Conservation (phyloP, 2,797 vertebrate genomes). For the Tolypeutes matacus region DNA sequence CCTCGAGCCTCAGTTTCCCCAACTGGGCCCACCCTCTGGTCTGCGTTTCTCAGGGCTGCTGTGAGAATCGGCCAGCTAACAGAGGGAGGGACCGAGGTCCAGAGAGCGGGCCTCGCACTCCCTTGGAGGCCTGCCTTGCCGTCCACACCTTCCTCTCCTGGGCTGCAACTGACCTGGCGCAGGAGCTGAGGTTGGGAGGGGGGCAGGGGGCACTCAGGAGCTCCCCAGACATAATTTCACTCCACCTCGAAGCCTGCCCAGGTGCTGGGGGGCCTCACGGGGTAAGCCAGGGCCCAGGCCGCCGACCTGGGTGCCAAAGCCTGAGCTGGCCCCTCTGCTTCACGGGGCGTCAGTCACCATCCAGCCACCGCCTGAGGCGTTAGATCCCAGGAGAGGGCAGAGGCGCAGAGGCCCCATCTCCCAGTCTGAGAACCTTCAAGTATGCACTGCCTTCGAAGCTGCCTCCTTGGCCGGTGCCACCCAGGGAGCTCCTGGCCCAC, state of each 20-base stretch:
- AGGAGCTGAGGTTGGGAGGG: background rate
- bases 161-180: background rate
- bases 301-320: fast-evolving
- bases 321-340: background rate
- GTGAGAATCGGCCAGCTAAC: background rate
- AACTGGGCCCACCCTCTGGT: background rate
- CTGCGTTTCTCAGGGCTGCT: background rate
- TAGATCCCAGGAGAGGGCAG: background rate
- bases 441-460: background rate
- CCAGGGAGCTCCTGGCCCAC: background rate
- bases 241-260: fast-evolving
- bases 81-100: too few species aligned
- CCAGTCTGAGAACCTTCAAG: background rate
- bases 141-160: fast-evolving
- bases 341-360: fast-evolving
- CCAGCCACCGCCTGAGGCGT: background rate
- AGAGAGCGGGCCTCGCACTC: background rate
- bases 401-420: background rate
- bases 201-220: background rate
- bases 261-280: background rate
- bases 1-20: constrained; percentile 18
- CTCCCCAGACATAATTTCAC: background rate
- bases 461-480: background rate
- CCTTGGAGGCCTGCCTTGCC: background rate
- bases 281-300: too few species aligned